Percentiles rank a stretch among this genome's conserved stretches.
Evolutionary conservation across 2,888 invertebrate genomes (phyloP).

Genomic region (Homarus gammarus): DNA sequence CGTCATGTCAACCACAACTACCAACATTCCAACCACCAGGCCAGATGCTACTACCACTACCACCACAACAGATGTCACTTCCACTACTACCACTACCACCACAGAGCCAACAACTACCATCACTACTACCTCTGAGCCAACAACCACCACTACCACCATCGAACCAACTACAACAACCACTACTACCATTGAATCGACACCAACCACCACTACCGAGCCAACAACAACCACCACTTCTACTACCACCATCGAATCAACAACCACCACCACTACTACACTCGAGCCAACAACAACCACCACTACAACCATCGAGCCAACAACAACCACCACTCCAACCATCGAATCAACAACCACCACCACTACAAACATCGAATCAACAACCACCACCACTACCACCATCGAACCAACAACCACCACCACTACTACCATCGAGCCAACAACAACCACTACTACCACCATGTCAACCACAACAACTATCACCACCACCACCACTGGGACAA

Average conservation of each 20-base stretch:
- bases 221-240: not conserved
- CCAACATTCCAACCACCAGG: not conserved
- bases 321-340: not conserved
- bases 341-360: not conserved
- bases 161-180: not conserved
- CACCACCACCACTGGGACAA: not conserved
- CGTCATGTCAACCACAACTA: not conserved
- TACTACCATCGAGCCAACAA: not conserved
- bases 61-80: not conserved
- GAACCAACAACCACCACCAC: not conserved
- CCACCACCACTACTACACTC: not conserved
- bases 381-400: not conserved
- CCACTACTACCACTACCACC: not conserved
- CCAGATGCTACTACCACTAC: not conserved
- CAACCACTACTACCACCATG: constrained; percentile 1
- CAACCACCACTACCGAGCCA: not conserved
- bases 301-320: not conserved
- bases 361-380: not conserved
- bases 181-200: not conserved
- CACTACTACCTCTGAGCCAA: not conserved
- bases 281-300: not conserved
- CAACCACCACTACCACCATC: not conserved
- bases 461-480: not conserved
- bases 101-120: not conserved
- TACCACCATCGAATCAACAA: not conserved